These are phyloP conservation scores for Porites australiensis DNA, from an alignment of 64 coral and sea anemone species.

Conservation along the genomic window DNA sequence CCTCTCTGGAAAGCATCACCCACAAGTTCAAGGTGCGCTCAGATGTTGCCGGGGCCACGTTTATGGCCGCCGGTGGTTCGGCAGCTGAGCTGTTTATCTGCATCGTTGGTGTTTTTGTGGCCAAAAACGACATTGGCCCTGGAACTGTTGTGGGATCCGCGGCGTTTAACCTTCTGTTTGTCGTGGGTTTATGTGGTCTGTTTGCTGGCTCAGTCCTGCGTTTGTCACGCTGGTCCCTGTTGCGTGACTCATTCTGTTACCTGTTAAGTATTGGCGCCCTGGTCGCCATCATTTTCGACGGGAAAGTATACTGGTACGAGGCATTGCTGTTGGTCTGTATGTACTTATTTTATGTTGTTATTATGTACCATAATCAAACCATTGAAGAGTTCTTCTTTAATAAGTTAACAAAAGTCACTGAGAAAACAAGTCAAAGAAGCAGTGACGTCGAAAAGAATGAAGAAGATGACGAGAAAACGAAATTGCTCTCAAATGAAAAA, in stretches of 20 bases:
- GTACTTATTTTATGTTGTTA: constrained; percentile 82
- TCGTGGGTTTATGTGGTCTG: constrained; percentile 84
- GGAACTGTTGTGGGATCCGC: constrained; percentile 96
- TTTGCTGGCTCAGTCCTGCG: constrained; percentile 81
- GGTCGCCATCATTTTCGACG: constrained; percentile 69
- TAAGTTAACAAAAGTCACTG: background rate
- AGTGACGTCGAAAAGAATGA: background rate
- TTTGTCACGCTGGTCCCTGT: constrained; percentile 81
- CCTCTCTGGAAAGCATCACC: constrained; percentile 78
- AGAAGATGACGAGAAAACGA: background rate
- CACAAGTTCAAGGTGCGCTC: constrained; percentile 69
- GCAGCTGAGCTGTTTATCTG: constrained; percentile 95
- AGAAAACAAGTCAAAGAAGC: background rate
- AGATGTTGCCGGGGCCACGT: constrained; percentile 92
- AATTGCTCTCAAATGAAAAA: background rate
- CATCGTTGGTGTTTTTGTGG: constrained; percentile 92
- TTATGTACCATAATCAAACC: constrained; percentile 85
- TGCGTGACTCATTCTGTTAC: constrained; percentile 83
- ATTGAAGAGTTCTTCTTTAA: constrained; percentile 51
- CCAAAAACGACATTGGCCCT: constrained; percentile 87
- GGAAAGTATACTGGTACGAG: constrained; percentile 88
- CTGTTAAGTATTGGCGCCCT: constrained; percentile 77
- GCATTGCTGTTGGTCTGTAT: constrained; percentile 80
- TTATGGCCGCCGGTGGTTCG: constrained; percentile 95
- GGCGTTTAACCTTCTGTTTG: constrained; percentile 96